phyloP scores from a whole-genome alignment of 64 coral and sea anemone species.

The Stichodactyla mertensii region DNA sequence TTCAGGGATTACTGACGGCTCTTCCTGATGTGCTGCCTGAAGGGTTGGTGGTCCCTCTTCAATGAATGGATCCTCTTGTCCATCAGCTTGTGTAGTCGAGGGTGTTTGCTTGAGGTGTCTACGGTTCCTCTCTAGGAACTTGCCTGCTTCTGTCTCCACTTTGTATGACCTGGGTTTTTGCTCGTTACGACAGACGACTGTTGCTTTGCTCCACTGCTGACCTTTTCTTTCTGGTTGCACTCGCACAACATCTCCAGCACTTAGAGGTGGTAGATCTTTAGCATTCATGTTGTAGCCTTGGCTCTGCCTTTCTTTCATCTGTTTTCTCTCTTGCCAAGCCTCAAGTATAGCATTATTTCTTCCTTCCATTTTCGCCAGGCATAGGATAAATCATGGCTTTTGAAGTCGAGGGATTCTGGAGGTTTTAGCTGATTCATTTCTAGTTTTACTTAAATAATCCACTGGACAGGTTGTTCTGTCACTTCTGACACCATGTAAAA shows the following conservation, averaged over 20 bases:
- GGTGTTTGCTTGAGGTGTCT: conserved; percentile 1
- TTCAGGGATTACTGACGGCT: conserved; percentile 13
- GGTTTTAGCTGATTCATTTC: too few relatives aligned
- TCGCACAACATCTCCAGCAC: conserved; percentile 33
- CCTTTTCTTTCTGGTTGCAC: too few relatives aligned
- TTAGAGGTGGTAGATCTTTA: conserved; percentile 20
- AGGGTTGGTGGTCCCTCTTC: conserved; percentile 9
- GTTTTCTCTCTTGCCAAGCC: not conserved
- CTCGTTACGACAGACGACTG: not conserved
- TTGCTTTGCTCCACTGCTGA: too few relatives aligned
- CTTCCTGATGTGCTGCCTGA: conserved; percentile 2
- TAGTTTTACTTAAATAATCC: too few relatives aligned
- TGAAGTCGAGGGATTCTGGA: too few relatives aligned
- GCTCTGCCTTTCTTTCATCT: conserved; percentile 33
- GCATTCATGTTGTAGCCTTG: conserved; percentile 43
- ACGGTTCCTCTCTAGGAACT: not conserved
- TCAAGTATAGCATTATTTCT: too few relatives aligned
- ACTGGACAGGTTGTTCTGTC: too few relatives aligned
- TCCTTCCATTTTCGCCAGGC: too few relatives aligned
- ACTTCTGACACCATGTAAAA: too few relatives aligned
- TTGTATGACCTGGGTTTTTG: not conserved
- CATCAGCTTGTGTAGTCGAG: not conserved
- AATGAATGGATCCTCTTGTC: conserved; percentile 4
- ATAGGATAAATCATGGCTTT: too few relatives aligned
- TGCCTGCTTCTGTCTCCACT: not conserved